These are phyloP conservation scores for Amaurobius ferox DNA, from an alignment of 2,888 invertebrate genomes.

Conservation along the genomic window DNA sequence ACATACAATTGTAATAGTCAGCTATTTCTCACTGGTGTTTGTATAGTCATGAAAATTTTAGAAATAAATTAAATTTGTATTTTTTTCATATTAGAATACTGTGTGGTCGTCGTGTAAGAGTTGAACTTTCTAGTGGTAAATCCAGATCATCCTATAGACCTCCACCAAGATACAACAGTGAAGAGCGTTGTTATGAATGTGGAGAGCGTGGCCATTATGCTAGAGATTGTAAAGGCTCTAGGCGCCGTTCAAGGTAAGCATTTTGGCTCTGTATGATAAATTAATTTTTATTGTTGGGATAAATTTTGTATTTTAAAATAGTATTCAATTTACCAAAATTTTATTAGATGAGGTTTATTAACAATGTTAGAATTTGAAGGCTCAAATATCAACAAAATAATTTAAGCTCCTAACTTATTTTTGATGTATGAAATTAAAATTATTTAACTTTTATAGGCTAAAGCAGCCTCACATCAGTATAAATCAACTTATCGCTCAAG, in stretches of 20 bases:
- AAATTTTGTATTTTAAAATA: too few relatives aligned
- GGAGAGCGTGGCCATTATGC: slow-evolving; percentile 96
- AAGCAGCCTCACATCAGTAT: slow-evolving; percentile 67
- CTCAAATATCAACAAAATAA: not conserved
- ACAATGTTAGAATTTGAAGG: not conserved
- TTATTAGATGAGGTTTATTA: not conserved
- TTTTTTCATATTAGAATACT: slow-evolving; percentile 79
- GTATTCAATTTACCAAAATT: slow-evolving; percentile 5
- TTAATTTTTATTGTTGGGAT: not conserved
- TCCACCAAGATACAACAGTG: slow-evolving; percentile 86
- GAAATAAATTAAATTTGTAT: too few relatives aligned
- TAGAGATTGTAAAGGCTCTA: slow-evolving; percentile 83
- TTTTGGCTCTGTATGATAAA: not conserved
- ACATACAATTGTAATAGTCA: too few relatives aligned
- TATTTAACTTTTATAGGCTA: slow-evolving; percentile 73
- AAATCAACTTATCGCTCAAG: slow-evolving; percentile 69
- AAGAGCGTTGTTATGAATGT: slow-evolving; percentile 96
- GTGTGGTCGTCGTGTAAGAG: slow-evolving; percentile 92
- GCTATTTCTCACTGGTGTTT: too few relatives aligned
- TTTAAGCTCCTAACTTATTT: slow-evolving; percentile 20
- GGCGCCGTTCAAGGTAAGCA: slow-evolving; percentile 48
- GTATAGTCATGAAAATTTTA: too few relatives aligned
- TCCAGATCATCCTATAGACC: slow-evolving; percentile 74
- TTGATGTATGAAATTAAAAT: slow-evolving; percentile 64
- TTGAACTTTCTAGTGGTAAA: slow-evolving; percentile 94